These are phyloP conservation scores for Solen grandis DNA, from an alignment of 1,140 invertebrate genomes.

Conservation along the genomic window DNA sequence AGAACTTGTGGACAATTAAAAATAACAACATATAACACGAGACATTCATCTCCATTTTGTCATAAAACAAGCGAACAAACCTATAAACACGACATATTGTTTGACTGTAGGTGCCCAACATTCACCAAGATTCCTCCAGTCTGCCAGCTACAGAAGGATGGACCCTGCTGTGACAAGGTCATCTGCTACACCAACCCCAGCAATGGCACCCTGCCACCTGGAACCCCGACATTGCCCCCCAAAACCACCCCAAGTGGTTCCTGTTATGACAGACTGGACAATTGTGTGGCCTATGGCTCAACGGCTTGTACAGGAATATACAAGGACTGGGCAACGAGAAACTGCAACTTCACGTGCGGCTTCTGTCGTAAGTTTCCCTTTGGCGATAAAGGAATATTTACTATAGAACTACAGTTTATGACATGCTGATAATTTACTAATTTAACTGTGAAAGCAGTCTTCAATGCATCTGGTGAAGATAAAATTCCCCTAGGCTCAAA, in stretches of 20 bases:
- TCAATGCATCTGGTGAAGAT: no score
- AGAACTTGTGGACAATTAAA: no score
- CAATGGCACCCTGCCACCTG: slow-evolving; percentile 11
- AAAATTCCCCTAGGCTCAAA: no score
- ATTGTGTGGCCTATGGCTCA: slow-evolving; percentile 59
- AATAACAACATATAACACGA: no score
- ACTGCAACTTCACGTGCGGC: slow-evolving; percentile 56
- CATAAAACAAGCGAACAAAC: no score
- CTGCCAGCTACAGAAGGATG: slow-evolving; percentile 47
- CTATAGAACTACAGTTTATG: background rate
- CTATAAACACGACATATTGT: no score
- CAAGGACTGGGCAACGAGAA: slow-evolving; percentile 61
- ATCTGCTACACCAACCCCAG: slow-evolving; percentile 31
- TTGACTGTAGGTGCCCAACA: slow-evolving; percentile 62
- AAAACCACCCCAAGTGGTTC: background rate
- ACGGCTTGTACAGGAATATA: slow-evolving; percentile 50
- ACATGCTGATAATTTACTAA: no score
- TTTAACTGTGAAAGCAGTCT: no score
- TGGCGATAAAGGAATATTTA: background rate
- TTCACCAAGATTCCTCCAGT: slow-evolving; percentile 61
- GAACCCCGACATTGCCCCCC: slow-evolving; percentile 10
- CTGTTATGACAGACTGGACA: slow-evolving; percentile 61
- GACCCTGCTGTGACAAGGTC: slow-evolving; percentile 51
- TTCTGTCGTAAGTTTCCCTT: slow-evolving; percentile 49
- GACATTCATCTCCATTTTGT: no score